phyloP scores from a whole-genome alignment of 1,140 invertebrate genomes.

The Drepana arcuata region DNA sequence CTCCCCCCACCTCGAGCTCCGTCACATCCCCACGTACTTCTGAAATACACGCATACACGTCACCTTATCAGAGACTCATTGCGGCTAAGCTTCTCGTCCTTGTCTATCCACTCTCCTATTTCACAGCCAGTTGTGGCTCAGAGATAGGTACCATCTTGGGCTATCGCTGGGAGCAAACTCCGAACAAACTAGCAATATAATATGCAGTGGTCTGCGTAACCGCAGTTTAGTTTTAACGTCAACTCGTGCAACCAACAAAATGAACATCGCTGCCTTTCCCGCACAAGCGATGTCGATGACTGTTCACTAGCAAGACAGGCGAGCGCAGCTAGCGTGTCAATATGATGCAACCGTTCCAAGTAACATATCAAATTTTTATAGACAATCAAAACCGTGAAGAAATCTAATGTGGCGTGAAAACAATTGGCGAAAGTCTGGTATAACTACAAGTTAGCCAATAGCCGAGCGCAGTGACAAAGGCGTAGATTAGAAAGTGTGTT shows the following conservation, averaged over 20 bases:
- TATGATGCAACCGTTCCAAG: constrained; percentile 35
- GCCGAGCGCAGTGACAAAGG: constrained; percentile 60
- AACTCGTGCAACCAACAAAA: constrained; percentile 16
- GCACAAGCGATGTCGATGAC: background rate
- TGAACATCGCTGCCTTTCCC: too few species aligned
- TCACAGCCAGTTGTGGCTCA: constrained; percentile 37
- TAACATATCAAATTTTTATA: constrained; percentile 32
- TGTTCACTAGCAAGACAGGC: background rate
- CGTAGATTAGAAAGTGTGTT: constrained; percentile 69
- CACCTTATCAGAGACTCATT: constrained; percentile 51
- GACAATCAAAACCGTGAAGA: constrained; percentile 39
- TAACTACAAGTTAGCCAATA: constrained; percentile 57
- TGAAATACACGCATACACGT: constrained; percentile 59
- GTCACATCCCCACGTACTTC: constrained; percentile 30
- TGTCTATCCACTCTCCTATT: constrained; percentile 54
- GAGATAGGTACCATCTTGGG: constrained; percentile 35
- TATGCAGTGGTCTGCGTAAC: constrained; percentile 41
- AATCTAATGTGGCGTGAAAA: constrained; percentile 65
- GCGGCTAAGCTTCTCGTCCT: constrained; percentile 52
- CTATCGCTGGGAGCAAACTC: constrained; percentile 37
- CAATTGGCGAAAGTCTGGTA: constrained; percentile 68
- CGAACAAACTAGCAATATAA: constrained; percentile 45
- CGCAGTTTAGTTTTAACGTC: constrained; percentile 46
- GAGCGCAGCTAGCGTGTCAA: constrained; percentile 11
- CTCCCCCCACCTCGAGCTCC: constrained; percentile 15